These are phyloP conservation scores for Rhynchophorus ferrugineus DNA, from an alignment of 1,140 invertebrate genomes.

Conservation along the genomic window DNA sequence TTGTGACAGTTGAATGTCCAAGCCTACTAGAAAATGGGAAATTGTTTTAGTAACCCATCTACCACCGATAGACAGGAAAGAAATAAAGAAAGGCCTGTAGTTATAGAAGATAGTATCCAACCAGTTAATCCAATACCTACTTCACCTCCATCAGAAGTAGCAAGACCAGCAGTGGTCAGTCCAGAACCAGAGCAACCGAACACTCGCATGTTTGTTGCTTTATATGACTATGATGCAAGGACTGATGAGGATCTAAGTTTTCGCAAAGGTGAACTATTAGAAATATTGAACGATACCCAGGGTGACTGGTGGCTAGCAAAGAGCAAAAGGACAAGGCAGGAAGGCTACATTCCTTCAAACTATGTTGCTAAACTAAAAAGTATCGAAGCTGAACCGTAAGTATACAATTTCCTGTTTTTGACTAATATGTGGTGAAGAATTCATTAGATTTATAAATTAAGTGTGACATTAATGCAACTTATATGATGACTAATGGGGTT, in stretches of 20 bases:
- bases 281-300: slow-evolving; percentile 96
- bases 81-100: slow-evolving; percentile 41
- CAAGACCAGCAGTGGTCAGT: slow-evolving; percentile 51
- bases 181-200: slow-evolving; percentile 54
- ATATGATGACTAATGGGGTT: too few relatives aligned
- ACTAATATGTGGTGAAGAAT: too few relatives aligned
- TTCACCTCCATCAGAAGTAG: slow-evolving; percentile 56
- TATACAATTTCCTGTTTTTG: slow-evolving; percentile 16
- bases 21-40: slow-evolving; percentile 50
- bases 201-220: slow-evolving; percentile 88
- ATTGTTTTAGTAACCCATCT: slow-evolving; percentile 61
- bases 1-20: slow-evolving; percentile 24
- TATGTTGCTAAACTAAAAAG: slow-evolving; percentile 98
- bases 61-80: slow-evolving; percentile 57
- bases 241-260: slow-evolving; percentile 98
- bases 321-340: slow-evolving; percentile 87
- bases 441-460: too few relatives aligned
- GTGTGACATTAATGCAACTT: too few relatives aligned
- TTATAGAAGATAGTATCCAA: slow-evolving; percentile 48
- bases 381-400: slow-evolving; percentile 99
- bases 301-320: slow-evolving; percentile 98
- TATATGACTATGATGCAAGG: slow-evolving; percentile 98
- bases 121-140: slow-evolving; percentile 52
- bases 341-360: slow-evolving; percentile 99
- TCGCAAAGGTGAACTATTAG: slow-evolving; percentile 95